Evolutionary conservation across 2,797 vertebrate species (phyloP).

Genomic region (Hemitrygon akajei): DNA sequence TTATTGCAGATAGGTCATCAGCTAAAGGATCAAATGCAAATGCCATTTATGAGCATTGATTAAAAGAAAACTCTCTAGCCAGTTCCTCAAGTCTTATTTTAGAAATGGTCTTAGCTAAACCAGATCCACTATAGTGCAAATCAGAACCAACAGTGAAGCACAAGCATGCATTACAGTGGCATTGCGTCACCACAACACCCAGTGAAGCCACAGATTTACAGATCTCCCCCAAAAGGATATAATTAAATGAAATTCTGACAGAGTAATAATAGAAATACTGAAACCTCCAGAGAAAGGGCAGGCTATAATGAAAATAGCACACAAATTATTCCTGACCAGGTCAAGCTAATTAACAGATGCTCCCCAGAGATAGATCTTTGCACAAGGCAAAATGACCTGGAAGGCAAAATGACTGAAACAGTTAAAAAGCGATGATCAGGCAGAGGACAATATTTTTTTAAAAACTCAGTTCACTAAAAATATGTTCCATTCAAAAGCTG

Average conservation of each 20-base stretch:
- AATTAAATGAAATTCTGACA: not conserved
- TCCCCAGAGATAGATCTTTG: not conserved
- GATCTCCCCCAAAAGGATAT: not conserved
- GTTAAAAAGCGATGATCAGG: not conserved
- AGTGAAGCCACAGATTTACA: not conserved
- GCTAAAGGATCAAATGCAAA: not conserved
- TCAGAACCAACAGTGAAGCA: not conserved
- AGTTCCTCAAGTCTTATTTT: not conserved
- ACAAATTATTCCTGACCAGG: not conserved
- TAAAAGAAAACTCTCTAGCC: not conserved
- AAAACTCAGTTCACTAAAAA: not conserved
- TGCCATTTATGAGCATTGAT: not conserved
- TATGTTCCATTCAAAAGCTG: not conserved
- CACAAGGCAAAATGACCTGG: not conserved
- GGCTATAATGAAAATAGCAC: not conserved
- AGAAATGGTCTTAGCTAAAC: not conserved
- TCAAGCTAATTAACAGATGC: conserved; percentile 29
- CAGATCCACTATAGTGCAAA: not conserved
- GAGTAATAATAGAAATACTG: not conserved
- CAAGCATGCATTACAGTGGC: not conserved
- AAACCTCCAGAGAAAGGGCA: not conserved
- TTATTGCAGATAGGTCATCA: not conserved
- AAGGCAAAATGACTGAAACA: not conserved
- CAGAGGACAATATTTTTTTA: not conserved
- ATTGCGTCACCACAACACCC: not conserved